A percentile compares a stretch with the other conserved stretches of the same genome.
Conservation (phyloP, 2,797 vertebrate species). For the Microctenopoma stevenorrisi region DNA sequence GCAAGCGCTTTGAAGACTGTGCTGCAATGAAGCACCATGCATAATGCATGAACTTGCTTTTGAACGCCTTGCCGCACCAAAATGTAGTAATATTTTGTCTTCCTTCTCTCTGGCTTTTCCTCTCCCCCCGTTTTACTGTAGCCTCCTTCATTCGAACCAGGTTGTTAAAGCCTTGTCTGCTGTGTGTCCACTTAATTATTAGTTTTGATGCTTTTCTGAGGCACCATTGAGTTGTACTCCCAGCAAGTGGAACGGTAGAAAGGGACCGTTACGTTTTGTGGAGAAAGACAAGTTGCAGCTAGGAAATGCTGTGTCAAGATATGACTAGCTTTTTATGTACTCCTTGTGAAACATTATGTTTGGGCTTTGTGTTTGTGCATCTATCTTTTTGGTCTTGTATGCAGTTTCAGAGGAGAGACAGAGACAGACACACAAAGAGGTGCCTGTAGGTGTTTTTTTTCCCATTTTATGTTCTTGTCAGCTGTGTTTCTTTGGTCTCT, state of each 20-base stretch:
- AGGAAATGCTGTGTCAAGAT: slow-evolving; percentile 41
- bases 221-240: slow-evolving; percentile 27
- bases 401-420: slow-evolving; percentile 17
- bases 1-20: slow-evolving; percentile 67
- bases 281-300: slow-evolving; percentile 26
- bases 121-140: slow-evolving; percentile 20
- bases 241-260: slow-evolving; percentile 8
- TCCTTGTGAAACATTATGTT: slow-evolving; percentile 30
- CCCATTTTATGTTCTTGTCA: neutral
- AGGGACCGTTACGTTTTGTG: neutral
- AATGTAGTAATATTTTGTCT: slow-evolving; percentile 57
- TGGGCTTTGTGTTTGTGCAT: slow-evolving; percentile 13
- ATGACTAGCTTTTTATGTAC: slow-evolving; percentile 28
- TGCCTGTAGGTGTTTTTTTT: slow-evolving; percentile 21
- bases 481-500: slow-evolving; percentile 17
- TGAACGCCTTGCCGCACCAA: slow-evolving; percentile 47
- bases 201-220: slow-evolving; percentile 28
- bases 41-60: slow-evolving; percentile 74
- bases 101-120: slow-evolving; percentile 22
- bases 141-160: slow-evolving; percentile 10
- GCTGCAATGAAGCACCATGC: slow-evolving; percentile 65
- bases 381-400: slow-evolving; percentile 29
- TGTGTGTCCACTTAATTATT: slow-evolving; percentile 48
- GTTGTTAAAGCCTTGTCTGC: slow-evolving; percentile 22
- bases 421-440: slow-evolving; percentile 18